Percentiles rank a stretch among this genome's conserved stretches.
Conservation (phyloP, 1,140 invertebrate species). For the Xylocopa sonorina region DNA sequence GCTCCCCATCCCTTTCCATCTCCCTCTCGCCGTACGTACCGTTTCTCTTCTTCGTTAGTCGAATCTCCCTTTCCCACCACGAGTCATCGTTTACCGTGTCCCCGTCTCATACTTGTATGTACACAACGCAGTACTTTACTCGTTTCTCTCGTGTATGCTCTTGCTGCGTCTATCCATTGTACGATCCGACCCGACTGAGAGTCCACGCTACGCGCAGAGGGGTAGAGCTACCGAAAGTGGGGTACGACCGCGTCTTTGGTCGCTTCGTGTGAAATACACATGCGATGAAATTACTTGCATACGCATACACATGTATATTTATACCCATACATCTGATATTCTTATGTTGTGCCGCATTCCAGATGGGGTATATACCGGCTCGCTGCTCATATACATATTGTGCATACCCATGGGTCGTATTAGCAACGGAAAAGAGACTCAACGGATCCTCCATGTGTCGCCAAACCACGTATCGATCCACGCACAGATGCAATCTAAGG, state of each 20-base stretch:
- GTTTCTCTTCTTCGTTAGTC: conserved; percentile 14
- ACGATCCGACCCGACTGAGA: conserved; percentile 21
- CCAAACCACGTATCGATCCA: background rate
- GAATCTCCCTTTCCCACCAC: conserved; percentile 19
- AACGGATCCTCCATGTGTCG: background rate
- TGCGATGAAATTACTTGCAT: too few species aligned
- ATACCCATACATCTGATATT: conserved; percentile 26
- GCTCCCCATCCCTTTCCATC: background rate
- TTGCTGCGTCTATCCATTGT: conserved; percentile 36
- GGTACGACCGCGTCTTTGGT: conserved; percentile 28
- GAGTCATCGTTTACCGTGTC: conserved; percentile 40
- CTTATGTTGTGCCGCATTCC: background rate
- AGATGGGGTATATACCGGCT: background rate
- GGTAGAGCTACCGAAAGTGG: conserved; percentile 49
- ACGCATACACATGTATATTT: too few species aligned
- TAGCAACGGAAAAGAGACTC: background rate
- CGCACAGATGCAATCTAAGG: background rate
- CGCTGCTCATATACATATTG: too few species aligned
- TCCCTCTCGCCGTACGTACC: background rate
- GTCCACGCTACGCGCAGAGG: conserved; percentile 13
- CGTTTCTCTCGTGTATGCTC: conserved; percentile 13
- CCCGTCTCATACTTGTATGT: conserved; percentile 18
- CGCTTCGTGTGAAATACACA: conserved; percentile 7
- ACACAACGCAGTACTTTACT: conserved; percentile 29
- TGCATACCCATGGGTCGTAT: background rate